Percentiles rank a stretch among this genome's conserved stretches.
phyloP scores from a whole-genome alignment of 2,797 vertebrate species.

The Sebastes hubbsi region DNA sequence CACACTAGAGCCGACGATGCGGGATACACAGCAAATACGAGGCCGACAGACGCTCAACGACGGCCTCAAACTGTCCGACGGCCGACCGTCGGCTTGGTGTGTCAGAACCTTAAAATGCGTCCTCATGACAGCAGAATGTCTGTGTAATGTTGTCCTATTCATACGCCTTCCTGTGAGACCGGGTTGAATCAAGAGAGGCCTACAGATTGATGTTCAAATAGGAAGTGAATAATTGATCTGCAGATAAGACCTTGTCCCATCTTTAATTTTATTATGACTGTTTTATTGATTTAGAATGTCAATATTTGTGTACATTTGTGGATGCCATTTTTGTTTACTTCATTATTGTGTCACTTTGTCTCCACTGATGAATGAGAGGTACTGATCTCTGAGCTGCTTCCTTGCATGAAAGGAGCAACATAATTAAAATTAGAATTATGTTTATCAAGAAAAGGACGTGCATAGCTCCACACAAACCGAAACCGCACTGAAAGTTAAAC shows the following conservation, averaged over 20 bases:
- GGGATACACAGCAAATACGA: too few species aligned
- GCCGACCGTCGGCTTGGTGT: too few species aligned
- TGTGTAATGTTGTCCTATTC: too few species aligned
- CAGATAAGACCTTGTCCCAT: not conserved
- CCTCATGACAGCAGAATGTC: too few species aligned
- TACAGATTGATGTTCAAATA: not conserved
- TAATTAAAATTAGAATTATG: not conserved
- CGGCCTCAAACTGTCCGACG: too few species aligned
- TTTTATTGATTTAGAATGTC: not conserved
- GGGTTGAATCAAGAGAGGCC: not conserved
- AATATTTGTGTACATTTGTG: not conserved
- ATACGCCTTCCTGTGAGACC: too few species aligned
- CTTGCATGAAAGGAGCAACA: not conserved
- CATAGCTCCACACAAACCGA: not conserved
- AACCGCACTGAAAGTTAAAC: conserved; percentile 5
- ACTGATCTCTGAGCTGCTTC: not conserved
- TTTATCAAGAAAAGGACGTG: not conserved
- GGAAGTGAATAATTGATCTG: not conserved
- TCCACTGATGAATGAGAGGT: not conserved
- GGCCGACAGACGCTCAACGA: too few species aligned
- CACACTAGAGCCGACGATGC: too few species aligned
- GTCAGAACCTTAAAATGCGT: too few species aligned
- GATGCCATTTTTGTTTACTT: not conserved
- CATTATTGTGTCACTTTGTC: not conserved
- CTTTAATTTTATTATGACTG: not conserved